Conservation (phyloP, 1,140 invertebrate species). For the Pachyrhynchus sulphureomaculatus region DNA sequence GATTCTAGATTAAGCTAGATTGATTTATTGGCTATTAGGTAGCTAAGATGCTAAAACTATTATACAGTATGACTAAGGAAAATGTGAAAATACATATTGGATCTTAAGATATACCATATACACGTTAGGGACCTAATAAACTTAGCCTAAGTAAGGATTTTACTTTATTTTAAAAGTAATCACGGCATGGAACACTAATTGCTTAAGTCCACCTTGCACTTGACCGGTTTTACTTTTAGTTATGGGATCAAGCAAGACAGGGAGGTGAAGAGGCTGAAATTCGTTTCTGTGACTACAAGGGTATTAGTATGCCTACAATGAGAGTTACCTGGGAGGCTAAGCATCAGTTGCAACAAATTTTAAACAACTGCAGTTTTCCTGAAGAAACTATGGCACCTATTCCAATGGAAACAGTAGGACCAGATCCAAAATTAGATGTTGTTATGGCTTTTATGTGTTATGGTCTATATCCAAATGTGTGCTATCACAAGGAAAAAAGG, state of each 20-base stretch:
- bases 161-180: too few species aligned
- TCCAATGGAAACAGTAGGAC: conserved; percentile 71
- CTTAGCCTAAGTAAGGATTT: too few species aligned
- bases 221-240: conserved; percentile 51
- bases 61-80: too few species aligned
- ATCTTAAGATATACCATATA: too few species aligned
- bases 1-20: too few species aligned
- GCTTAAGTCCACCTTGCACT: too few species aligned
- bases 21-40: too few species aligned
- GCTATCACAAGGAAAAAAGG: conserved; percentile 91
- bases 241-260: conserved; percentile 78
- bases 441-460: conserved; percentile 84
- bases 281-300: conserved; percentile 88
- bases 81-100: too few species aligned
- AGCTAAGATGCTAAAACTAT: too few species aligned
- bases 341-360: conserved; percentile 83
- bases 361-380: conserved; percentile 82
- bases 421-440: conserved; percentile 81
- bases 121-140: too few species aligned
- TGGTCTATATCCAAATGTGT: conserved; percentile 96
- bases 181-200: too few species aligned
- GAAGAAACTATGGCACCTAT: conserved; percentile 79
- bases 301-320: conserved; percentile 83
- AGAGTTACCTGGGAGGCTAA: conserved; percentile 91
- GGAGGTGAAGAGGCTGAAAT: conserved; percentile 79